Base-by-base conservation (phyloP, 2,797 vertebrate species). In the Eremophila alpestris region DNA sequence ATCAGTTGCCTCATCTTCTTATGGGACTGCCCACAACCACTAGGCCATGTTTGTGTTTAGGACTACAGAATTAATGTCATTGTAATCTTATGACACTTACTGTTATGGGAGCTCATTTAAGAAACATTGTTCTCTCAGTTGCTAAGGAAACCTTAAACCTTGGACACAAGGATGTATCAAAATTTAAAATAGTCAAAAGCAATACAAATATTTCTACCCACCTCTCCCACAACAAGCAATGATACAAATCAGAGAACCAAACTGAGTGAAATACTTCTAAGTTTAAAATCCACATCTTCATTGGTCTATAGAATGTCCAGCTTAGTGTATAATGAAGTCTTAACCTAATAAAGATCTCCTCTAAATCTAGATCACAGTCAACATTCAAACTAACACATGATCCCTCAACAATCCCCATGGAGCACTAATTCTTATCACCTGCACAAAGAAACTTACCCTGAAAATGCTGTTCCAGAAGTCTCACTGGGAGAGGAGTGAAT, bases 401-500 rank as follows among this genome's bases (percentile, higher is more conserved):
- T 43, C 34, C 17, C 29, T 58, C 51, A 87, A 77, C 76, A 79
- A 75, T 5, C 14, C 10, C 49, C 36, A 60, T 7, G 34, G 76
- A 91, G 13, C 24, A 63, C 13, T 60, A 65, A 46, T 49, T 65
- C 40, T 65, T 43, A 82, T 5, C 64, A 65, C 10, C 16, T 16
- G 23, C 34, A 54, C 20, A 26, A 64, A 95, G 20, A 87, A 51
- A 78, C 71, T 91, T 97, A 98, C 98, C 97, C 96, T 74, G 97
- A 97, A 59, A 96, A 93, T 16, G 94, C 96, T 77, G 98, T 97
- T 96, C 97, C 95, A 41, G 98, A 99, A 55, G 97, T 96, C 68
- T 99, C 99, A 96, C 99, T 99, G 58, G 99, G 99, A 92, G 99
- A 99, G 55, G 99, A 99, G 96, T 99, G 99, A 73, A 98, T 99